Evolutionary conservation across 2,888 invertebrate species (phyloP), one percentile per base, ranked within the genome.

Genomic region (Odiellus spinosus): DNA sequence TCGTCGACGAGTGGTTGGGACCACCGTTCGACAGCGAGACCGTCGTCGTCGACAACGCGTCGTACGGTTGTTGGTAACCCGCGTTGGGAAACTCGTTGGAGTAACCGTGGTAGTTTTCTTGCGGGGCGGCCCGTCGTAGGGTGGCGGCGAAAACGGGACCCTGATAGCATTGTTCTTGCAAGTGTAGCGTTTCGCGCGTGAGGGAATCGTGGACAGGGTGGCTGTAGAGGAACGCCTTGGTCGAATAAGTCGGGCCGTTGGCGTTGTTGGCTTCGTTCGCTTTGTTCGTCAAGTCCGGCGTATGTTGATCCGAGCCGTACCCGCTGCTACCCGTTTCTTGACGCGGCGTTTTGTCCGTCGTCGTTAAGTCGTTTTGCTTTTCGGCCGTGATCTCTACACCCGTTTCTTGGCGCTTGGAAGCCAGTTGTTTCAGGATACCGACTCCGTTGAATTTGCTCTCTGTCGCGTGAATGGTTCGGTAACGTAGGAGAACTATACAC

Each of bases 321-420:
- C 55, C 53, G 35, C 53, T 52, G 35, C 53, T 54, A 10, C 54
- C 55, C 32, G 51, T 56, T 44, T 56, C 56, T 17, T 49, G 53
- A 11, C 51, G 46, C 15, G 55, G 52, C 41, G 53, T 54, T 36
- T 55, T 56, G 44, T 56, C 56, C 15, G 48, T 45, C 10, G 52
- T 49, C 42, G 47, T 48, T 11, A 47, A 36, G 39, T 53, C 53
- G 40, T 50, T 52, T 35, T 49, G 47, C 1, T 46, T 18, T 8
- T 44, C 39, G 32, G 47, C 46, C 40, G 48, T 53, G 44, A 49
- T 43, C 42, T 53, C 53, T 6, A 47, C 51, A 26, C 26, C 26
- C 12, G 44, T n/a, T 34, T 50, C 48, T 47, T 51, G 48, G 32
- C 45, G 48, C 34, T 49, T 47, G 14, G 45, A 34, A 48, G 50